Base-by-base conservation (phyloP, 2,888 invertebrate species). In the Tanaodytes sp. region DNA sequence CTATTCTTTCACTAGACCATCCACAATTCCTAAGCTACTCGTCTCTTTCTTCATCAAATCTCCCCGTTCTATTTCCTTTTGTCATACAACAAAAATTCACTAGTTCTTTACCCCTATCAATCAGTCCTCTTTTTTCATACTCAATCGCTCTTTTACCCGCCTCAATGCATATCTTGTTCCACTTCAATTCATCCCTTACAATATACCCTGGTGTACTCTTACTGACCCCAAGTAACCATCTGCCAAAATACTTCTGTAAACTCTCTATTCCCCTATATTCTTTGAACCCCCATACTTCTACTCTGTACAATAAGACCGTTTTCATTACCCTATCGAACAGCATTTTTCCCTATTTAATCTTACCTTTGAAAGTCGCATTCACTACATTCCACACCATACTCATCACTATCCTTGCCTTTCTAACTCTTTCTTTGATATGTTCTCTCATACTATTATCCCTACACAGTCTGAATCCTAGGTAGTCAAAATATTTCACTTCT, bases 131-230 rank as follows among this genome's bases (percentile, higher is more conserved):
- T 5, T 37, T 15, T n/a, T 37, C 37, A 37, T 27, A 27, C 4
- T 27, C 9, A 4, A 27, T 37, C 15, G 45, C 45, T 45, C 1
- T 14, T 23, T 45, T 45, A 2, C 45, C 45, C 15, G 14, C 11
- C 15, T 3, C 27, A 8, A 15, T 20, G 2, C 27, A 14, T 15
- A 45, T 9, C 20, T 27, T 45, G 2, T 27, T 14, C 20, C 11
- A 48, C 18, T 48, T 31, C n/a, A 46, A 6, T 18, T 46, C 46
- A n/a, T 31, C 46, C 11, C 31, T 46, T 5, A 46, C 46, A 11
- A 48, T 9, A 12, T 48, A 48, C 19, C 48, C 48, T 18, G 48
- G 27, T 2, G 45, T 45, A 1, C 9, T 1, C 2, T 5, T 45
- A 2, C 27, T 30, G 9, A 48, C 9, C 14, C 48, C 48, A 1